Base-by-base conservation (phyloP, 2,888 invertebrate genomes). In the Zhuqinia jingwanae region DNA sequence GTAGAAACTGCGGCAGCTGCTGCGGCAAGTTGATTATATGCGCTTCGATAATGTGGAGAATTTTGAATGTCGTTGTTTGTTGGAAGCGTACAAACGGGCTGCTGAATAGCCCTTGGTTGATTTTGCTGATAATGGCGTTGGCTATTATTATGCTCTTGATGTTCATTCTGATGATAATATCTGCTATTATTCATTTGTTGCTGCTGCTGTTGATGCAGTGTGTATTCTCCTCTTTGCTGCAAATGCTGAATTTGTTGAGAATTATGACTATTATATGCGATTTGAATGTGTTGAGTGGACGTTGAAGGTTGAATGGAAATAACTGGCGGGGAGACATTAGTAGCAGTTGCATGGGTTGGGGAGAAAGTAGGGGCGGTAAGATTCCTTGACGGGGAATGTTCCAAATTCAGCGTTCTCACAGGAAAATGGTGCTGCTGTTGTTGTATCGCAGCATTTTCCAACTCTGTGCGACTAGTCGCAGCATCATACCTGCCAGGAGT, bases 21-120 rank as follows among this genome's bases (percentile, higher is more conserved):
- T 8, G 70, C 63, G 17, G 85, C 85, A 10, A 85, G 30, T 60
- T 85, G 85, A 22, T 85, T 85, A 47, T 85, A 85, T 11, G 85
- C 85, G 20, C 13, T 78, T 30, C 50, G 8, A 25, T 79, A 85
- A 30, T 85, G 56, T 5, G 58, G 58, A 5, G 77, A 63, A 63
- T 70, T 65, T 27, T 85, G 78, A n/a, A 79, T 25, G 27, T 85
- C 73, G 20, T 68, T 58, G 27, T 84, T 84, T 60, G 76, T 70
- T n/a, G 50, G 50, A 5, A 36, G 3, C 8, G 36, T 36, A 36
- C 36, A 3, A 36, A 8, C 5, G 11, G 63, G 1, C 13, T 56
- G 75, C 15, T 78, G 60, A 36, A 36, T 36, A 6, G 8, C 36
- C 8, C 36, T 36, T 3, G 36, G 30, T 30, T 27, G 68, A 42